Evolutionary conservation across 2,113 vertebrate genomes (phyloP).

Genomic region (Pteropus alecto): DNA sequence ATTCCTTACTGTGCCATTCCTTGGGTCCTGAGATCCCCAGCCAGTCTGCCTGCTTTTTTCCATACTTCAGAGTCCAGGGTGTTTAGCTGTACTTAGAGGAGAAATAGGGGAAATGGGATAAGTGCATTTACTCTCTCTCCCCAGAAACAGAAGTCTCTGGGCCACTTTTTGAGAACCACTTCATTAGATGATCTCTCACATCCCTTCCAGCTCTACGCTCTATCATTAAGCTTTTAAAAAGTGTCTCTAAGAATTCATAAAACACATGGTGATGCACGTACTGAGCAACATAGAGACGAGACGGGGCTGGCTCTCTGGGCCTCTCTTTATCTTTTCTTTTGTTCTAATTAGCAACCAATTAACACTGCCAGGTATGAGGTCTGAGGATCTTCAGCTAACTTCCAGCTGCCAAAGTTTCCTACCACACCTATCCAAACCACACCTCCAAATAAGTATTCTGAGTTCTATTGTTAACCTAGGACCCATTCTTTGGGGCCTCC

Average conservation of each 20-base stretch:
- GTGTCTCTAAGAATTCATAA: background rate
- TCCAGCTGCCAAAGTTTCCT: background rate
- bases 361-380: background rate
- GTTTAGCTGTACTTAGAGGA: background rate
- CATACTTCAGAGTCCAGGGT: background rate
- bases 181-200: background rate
- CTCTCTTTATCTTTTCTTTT: background rate
- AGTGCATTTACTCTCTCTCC: background rate
- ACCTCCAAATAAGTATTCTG: background rate
- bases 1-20: background rate
- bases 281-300: background rate
- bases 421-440: background rate
- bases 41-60: background rate
- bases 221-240: background rate
- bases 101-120: background rate
- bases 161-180: background rate
- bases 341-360: background rate
- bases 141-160: background rate
- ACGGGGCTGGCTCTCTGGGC: background rate
- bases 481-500: background rate
- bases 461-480: background rate
- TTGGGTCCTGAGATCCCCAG: background rate
- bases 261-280: background rate
- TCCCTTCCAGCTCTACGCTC: background rate
- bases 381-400: background rate